Percentiles rank a stretch among this genome's conserved stretches.
These are phyloP conservation scores for Upupa epops DNA, from an alignment of 2,113 vertebrate species.

Conservation along the genomic window DNA sequence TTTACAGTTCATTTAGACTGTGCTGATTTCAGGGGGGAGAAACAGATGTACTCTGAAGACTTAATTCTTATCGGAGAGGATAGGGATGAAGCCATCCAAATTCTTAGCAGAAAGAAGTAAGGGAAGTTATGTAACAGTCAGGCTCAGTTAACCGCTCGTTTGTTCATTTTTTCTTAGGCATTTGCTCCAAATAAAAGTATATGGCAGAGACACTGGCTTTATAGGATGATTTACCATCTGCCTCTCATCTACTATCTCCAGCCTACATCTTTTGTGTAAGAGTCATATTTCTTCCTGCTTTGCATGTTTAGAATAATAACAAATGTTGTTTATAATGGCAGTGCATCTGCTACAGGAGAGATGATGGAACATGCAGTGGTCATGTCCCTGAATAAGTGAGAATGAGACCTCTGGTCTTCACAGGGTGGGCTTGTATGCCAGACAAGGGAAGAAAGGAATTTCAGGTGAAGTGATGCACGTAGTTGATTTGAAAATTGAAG, in stretches of 20 bases:
- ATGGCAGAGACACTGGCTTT: constrained; percentile 22
- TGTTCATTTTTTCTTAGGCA: not conserved
- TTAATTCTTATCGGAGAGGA: constrained; percentile 9
- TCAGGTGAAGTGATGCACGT: not conserved
- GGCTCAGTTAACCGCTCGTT: not conserved
- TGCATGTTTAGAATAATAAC: constrained; percentile 9
- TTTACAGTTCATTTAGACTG: not conserved
- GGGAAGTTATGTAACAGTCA: not conserved
- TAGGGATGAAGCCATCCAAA: not conserved
- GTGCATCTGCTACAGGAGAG: not conserved
- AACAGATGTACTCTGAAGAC: constrained; percentile 2
- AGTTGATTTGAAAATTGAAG: not conserved
- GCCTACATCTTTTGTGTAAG: constrained; percentile 41
- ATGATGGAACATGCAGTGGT: not conserved
- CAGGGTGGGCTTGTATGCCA: not conserved
- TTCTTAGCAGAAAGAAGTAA: not conserved
- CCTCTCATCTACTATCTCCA: constrained; percentile 19
- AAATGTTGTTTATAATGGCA: constrained; percentile 34
- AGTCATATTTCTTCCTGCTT: constrained; percentile 14
- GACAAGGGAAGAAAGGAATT: not conserved
- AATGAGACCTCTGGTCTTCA: not conserved
- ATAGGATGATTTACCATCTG: constrained; percentile 49
- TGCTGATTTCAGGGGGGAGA: not conserved
- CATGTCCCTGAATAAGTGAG: not conserved
- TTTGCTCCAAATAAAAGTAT: constrained; percentile 35